A percentile compares a stretch with the other conserved stretches of the same genome.
Conservation (phyloP, 2,888 invertebrate genomes). For the Monochamus alternatus region DNA sequence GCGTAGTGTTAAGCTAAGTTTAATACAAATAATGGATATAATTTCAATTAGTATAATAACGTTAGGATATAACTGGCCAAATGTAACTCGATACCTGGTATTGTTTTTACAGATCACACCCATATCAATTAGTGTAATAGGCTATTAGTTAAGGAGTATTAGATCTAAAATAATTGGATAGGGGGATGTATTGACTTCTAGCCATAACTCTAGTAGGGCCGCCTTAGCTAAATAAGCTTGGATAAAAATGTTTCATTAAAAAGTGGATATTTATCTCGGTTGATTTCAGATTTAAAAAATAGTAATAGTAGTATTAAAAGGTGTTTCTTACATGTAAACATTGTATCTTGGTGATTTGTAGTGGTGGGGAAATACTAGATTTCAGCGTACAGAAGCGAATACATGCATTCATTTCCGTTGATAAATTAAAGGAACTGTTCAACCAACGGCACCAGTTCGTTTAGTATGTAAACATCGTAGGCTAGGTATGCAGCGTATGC, state of each 20-base stretch:
- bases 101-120: conserved; percentile 33
- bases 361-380: conserved; percentile 16
- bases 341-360: neutral
- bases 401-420: conserved; percentile 25
- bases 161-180: conserved; percentile 34
- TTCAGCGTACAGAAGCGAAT: conserved; percentile 17
- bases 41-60: conserved; percentile 29
- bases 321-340: neutral
- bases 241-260: too few relatives aligned
- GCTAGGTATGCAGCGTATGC: conserved; percentile 17
- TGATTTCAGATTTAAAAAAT: too few relatives aligned
- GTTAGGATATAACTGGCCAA: conserved; percentile 20
- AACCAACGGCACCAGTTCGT: conserved; percentile 8
- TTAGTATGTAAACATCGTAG: conserved; percentile 29
- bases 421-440: conserved; percentile 27
- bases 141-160: conserved; percentile 32
- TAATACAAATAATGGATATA: conserved; percentile 17
- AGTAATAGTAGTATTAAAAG: neutral
- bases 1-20: neutral
- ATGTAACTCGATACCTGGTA: conserved; percentile 28
- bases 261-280: too few relatives aligned
- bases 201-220: neutral
- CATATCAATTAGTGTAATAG: conserved; percentile 36
- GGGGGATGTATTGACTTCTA: conserved; percentile 17
- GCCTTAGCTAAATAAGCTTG: neutral